Base-by-base conservation (phyloP, 2,113 vertebrate species). In the Vidua macroura region DNA sequence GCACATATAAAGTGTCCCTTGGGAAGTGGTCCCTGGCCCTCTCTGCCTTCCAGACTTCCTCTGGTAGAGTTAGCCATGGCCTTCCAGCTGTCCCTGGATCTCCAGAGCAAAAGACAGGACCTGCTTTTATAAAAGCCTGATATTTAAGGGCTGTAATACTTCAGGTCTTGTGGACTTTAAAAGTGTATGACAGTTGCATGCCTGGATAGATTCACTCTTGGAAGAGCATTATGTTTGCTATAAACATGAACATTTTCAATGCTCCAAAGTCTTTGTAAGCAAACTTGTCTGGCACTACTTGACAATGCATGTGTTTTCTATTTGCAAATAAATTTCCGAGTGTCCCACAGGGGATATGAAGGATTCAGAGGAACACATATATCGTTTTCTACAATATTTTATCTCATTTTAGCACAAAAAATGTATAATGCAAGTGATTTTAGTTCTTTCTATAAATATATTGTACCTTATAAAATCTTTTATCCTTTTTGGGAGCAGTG, bases 391-490 rank as follows among this genome's bases (percentile, higher is more conserved):
- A 77, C 63, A 83, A 39, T 77, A 96, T 86, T 95, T 89, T 85
- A 63, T 75, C 52, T 90, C 44, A 72, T 85, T 76, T 86, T 62
- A 94, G 37, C 20, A 76, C 11, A 77, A 81, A 68, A 37, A 7
- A 5, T 19, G 27, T 69, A 53, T 70, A 92, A 96, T 90, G 7
- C 89, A 17, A 85, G 41, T 51, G 68, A 94, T 91, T 97, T 91
- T 56, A 86, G 81, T 90, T 94, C 73, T 91, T 97, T 96, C 88
- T 95, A 82, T 95, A 96, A 97, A 92, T 95, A 88, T 53, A 92
- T 77, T 92, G 41, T 93, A 62, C 59, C 82, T 94, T 86, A 85
- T 79, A 97, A 97, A 96, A 80, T 77, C 82, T 96, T 96, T 96
- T 82, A 92, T 96, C 22, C 44, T 95, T 90, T 95, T 94, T 75